Evolutionary conservation across 64 coral and sea anemone genomes (phyloP), one percentile per base, ranked within the genome.

Genomic region (Orbicella faveolata): DNA sequence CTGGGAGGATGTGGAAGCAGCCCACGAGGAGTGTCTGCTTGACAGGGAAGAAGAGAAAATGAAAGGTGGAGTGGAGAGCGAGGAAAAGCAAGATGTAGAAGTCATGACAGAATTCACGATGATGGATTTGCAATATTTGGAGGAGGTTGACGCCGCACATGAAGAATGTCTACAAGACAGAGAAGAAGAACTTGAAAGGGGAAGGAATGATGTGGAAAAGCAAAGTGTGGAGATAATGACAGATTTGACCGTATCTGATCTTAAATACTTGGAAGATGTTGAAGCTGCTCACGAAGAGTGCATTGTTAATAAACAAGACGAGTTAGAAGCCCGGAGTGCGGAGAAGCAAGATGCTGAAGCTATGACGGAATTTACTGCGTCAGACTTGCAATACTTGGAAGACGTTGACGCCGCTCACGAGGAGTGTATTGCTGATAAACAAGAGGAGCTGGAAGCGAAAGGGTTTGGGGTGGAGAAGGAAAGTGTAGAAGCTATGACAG

Each of bases 101-200:
- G 53, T 73, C 3, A 72, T 69, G 63, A 92, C 90, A 18, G 90
- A 92, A 19, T 25, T 92, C 12, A 87, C 82, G 34, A 34, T 85
- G 15, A 16, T 67, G 19, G 90, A 87, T n/a, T 57, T 92, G 61
- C 57, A 92, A 0, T 92, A 92, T 66, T 85, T 92, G 15, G 90
- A 92, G 37, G 83, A 79, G 16, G 81, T 79, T 17, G 90, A 83
- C n/a, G 54, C 63, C 16, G 65, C 83, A 36, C 90, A 87, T 20
- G 61, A 74, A 66, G 74, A 80, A n/a, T 87, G 76, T n/a, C 48
- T 87, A 7, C 16, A 53, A 25, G 62, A 87, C 20, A 72, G 25
- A 9, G 20, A 52, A 25, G 21, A 52, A 6, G 82, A 44, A 83
- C 21, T 70, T 25, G 67, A 6, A 11, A 33, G 25, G 21, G 14